These are phyloP conservation scores for Trogon surrucura DNA, from an alignment of 2,113 vertebrate species.

Conservation along the genomic window DNA sequence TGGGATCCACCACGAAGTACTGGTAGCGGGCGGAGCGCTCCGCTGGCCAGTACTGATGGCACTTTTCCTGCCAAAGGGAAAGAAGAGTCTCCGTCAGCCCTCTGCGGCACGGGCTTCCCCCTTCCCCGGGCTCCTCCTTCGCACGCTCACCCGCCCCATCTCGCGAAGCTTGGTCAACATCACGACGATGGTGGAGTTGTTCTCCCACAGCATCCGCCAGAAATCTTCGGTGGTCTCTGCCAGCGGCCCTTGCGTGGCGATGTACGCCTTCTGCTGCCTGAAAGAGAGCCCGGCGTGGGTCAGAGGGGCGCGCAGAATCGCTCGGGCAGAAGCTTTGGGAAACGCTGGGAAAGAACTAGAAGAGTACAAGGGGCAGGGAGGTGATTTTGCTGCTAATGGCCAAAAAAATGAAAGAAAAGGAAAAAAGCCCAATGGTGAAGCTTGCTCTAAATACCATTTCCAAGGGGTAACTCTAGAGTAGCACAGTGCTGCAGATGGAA, in stretches of 20 bases:
- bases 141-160: slow-evolving; percentile 87
- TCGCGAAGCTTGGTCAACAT: slow-evolving; percentile 97
- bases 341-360: background rate
- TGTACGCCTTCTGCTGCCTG: slow-evolving; percentile 97
- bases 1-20: slow-evolving; percentile 98
- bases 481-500: fast-evolving
- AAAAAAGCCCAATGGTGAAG: fast-evolving
- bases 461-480: background rate
- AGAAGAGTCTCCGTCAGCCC: background rate
- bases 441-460: background rate
- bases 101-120: fast-evolving
- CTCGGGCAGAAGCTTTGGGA: background rate
- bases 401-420: background rate
- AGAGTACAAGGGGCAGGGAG: fast-evolving
- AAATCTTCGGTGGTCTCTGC: slow-evolving; percentile 98
- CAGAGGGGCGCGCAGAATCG: fast-evolving
- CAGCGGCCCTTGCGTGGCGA: slow-evolving; percentile 94
- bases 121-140: fast-evolving
- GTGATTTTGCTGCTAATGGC: background rate
- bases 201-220: slow-evolving; percentile 99
- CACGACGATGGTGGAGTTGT: slow-evolving; percentile 97
- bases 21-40: slow-evolving; percentile 96
- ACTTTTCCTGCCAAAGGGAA: slow-evolving; percentile 85
- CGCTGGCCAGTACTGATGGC: slow-evolving; percentile 97
- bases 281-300: background rate